Base-by-base conservation (phyloP, 37 sponge, comb jelly and placozoan species). In the Haliclona indistincta region DNA sequence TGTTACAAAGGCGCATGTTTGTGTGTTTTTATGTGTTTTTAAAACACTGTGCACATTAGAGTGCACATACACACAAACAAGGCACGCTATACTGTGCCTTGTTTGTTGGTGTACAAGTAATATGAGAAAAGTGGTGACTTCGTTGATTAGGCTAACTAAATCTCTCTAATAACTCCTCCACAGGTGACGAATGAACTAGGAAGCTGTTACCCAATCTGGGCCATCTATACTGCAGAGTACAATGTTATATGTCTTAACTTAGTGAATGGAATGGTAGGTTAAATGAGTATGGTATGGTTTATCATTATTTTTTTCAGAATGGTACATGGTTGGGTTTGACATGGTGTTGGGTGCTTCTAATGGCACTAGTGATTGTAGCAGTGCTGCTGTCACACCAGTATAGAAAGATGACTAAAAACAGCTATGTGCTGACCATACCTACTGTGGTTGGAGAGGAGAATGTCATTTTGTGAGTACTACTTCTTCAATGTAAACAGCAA, bases 311-410 rank as follows among this genome's bases (percentile, higher is more conserved):
- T 17, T 32, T 52, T 20, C 62, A 86, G 86, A 86, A 86, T 74
- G 86, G 86, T 17, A 68, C 64, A 68, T 86, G 86, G 86, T 79
- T 79, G 28, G 36, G 79, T 19, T 29, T 86, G 30, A 81, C 75
- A 20, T 80, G 80, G 81, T 73, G 86, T 34, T 55, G 64, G 44
- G 17, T 79, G 11, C 79, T 79, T 75, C 53, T 79, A 26, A 45
- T 86, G 1, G 61, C 80, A 10, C 38, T 45, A 13, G 43, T 79
- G 35, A 25, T 77, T 51, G 30, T 26, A 29, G 75, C 39, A 52
- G 53, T 74, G 19, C 30, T 67, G 4, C 68, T 86, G 34, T 62
- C 81, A 52, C 51, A 54, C 4, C 73, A 86, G 54, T 67, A 69
- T 36, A 26, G 81, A 20, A 67, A 60, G 28, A 28, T 58, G 43